Base-by-base conservation (phyloP, 1,140 invertebrate species). In the Nixonia krombeini region DNA sequence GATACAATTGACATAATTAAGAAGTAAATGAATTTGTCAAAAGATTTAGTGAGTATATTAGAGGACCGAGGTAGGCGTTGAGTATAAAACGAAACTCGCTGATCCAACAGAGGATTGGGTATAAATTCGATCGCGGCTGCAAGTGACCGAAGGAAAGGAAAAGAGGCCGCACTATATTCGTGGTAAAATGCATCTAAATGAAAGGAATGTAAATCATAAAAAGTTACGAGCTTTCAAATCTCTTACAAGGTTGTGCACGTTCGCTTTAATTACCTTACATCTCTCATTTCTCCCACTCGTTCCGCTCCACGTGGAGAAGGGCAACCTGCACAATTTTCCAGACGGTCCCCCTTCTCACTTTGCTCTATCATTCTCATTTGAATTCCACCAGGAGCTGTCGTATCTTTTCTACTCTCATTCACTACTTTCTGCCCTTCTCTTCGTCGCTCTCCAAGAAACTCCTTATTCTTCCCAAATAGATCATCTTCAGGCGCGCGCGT, bases 211-310 rank as follows among this genome's bases (percentile, higher is more conserved):
- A 84, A 84, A 84, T 85, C 81, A 85, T 85, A 85, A 84, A 85
- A 85, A 85, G 83, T 85, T 84, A 84, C 82, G 82, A 84, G 80
- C 82, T 84, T 85, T 84, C 84, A 85, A 85, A 84, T 85, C 83
- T 85, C 76, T 78, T 80, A 81, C 82, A 84, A 84, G 83, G 78
- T 83, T 80, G 79, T 75, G 81, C 79, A 83, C 81, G 82, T 84
- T 85, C 79, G 80, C 80, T 84, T 84, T 86, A 84, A 84, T 85
- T 85, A 85, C 83, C 83, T 83, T 78, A 81, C 84, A 84, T 84
- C 81, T 81, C 82, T 84, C 78, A 84, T 83, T 81, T 75, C 75
- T 72, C 71, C 72, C 42, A 33, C 70, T 64, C 55, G 57, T 52
- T 66, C 56, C 51, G 55, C 64, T 49, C 26, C 35, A 42, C 50